Evolutionary conservation across 2,888 invertebrate genomes (phyloP), one percentile per base, ranked within the genome.

Genomic region (Trichogramma evanescens): DNA sequence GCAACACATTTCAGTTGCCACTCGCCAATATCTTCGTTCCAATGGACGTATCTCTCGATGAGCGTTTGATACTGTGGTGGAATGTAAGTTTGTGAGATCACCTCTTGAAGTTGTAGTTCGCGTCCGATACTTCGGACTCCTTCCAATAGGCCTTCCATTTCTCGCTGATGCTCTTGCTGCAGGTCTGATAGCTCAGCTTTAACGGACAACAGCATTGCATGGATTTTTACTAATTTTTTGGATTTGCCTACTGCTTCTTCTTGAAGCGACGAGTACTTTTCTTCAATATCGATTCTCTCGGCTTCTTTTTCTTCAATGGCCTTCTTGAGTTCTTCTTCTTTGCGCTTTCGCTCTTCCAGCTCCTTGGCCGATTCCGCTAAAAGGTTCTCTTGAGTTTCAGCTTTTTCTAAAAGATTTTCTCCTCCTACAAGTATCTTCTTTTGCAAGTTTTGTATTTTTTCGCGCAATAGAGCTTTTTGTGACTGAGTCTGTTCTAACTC

Each of bases 1-100:
- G 98, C 98, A 6, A 99, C 95, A 78, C 97, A 97, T 76, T 91
- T 90, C 51, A 99, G 84, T 77, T 98, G 96, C 93, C 97, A 99
- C 79, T 99, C 98, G 43, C 97, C 97, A 43, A 96, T 92, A 73
- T 98, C 97, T 78, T 96, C 96, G 80, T 96, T 98, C 95, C 97
- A 99, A 72, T 92, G 89, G 50, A 95, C 90, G 74, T 95, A 92
- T 70, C 89, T 84, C 72, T 95, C 93, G 65, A 97, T 91, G 79
- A 93, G 84, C 54, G 89, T 89, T 83, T 94, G 89, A 79, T 95
- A 96, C 75, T 95, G 91, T 70, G 87, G 86, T 1, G 98, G 98
- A 76, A 99, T 95, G 74, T 94, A 97, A 50, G 88, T 88, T 74
- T 95, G 93, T 45, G 98, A 86, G 68, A 98, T 89, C 5, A 94